These are phyloP conservation scores for Cladorhizidae sp. DNA, from an alignment of 37 sponge, comb jelly and placozoan species.

Conservation along the genomic window DNA sequence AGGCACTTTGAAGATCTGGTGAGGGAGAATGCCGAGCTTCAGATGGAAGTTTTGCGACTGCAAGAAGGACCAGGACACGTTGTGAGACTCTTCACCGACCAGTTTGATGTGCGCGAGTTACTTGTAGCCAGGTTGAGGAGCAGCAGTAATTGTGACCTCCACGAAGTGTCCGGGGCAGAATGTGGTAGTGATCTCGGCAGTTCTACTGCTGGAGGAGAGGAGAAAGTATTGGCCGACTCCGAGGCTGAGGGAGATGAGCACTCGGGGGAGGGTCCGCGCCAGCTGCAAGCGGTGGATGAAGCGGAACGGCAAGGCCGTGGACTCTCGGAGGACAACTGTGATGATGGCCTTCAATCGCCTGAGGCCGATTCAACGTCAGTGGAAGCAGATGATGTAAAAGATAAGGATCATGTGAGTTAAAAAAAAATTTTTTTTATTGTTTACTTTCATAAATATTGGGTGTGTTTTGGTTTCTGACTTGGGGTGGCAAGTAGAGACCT, in stretches of 20 bases:
- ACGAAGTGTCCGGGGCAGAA: not conserved
- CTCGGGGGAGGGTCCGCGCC: not conserved
- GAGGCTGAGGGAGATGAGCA: not conserved
- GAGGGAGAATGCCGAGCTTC: not conserved
- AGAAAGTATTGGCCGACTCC: not conserved
- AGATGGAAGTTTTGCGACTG: constrained; percentile 7
- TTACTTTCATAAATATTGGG: too few relatives aligned
- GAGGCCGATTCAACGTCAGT: too few relatives aligned
- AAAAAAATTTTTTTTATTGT: too few relatives aligned
- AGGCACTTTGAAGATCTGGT: constrained; percentile 16
- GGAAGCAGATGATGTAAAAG: too few relatives aligned
- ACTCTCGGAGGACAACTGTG: not conserved
- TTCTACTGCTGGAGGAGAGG: not conserved
- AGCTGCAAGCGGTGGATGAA: not conserved
- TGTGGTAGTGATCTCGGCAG: not conserved
- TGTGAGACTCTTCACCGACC: not conserved
- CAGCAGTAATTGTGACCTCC: not conserved
- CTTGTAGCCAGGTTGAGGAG: constrained; percentile 16
- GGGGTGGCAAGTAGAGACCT: too few relatives aligned
- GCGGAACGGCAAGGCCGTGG: not conserved
- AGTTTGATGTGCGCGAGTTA: constrained; percentile 25
- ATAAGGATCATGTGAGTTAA: too few relatives aligned
- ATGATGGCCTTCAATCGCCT: too few relatives aligned
- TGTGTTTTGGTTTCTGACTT: too few relatives aligned
- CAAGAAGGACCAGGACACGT: not conserved